phyloP scores from a whole-genome alignment of 2,797 vertebrate species.

The Sebastes dallii region DNA sequence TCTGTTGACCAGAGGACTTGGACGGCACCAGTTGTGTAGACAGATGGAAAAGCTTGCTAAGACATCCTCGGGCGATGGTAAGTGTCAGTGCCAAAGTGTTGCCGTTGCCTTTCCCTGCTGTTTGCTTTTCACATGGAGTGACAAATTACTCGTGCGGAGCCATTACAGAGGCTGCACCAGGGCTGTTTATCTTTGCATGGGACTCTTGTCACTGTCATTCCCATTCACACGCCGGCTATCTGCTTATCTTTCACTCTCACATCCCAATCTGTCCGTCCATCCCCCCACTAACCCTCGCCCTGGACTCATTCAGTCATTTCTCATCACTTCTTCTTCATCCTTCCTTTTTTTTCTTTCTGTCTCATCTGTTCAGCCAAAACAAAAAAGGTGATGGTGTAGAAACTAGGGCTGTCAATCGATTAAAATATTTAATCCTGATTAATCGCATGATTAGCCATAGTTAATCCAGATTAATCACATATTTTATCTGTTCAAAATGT shows the following conservation, averaged over 20 bases:
- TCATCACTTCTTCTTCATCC: slow-evolving; percentile 22
- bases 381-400: no score
- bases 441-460: no score
- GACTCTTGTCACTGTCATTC: slow-evolving; percentile 71
- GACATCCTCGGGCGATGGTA: slow-evolving; percentile 51
- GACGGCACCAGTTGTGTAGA: slow-evolving; percentile 24
- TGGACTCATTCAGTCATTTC: slow-evolving; percentile 69
- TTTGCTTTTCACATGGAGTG: slow-evolving; percentile 70
- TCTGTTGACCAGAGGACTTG: slow-evolving; percentile 17
- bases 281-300: not conserved
- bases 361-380: not conserved
- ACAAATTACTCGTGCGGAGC: slow-evolving; percentile 70
- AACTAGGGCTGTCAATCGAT: no score
- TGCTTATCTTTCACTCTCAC: slow-evolving; percentile 53
- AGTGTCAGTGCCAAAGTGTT: slow-evolving; percentile 61
- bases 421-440: no score
- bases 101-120: slow-evolving; percentile 47
- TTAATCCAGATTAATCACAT: no score
- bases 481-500: no score
- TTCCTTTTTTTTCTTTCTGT: not conserved
- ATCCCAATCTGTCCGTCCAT: slow-evolving; percentile 14
- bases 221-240: slow-evolving; percentile 44
- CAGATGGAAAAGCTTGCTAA: slow-evolving; percentile 44
- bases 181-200: slow-evolving; percentile 65
- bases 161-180: slow-evolving; percentile 58